Evolutionary conservation across 2,888 invertebrate genomes (phyloP).

Genomic region (Synanthedon myopaeformis): DNA sequence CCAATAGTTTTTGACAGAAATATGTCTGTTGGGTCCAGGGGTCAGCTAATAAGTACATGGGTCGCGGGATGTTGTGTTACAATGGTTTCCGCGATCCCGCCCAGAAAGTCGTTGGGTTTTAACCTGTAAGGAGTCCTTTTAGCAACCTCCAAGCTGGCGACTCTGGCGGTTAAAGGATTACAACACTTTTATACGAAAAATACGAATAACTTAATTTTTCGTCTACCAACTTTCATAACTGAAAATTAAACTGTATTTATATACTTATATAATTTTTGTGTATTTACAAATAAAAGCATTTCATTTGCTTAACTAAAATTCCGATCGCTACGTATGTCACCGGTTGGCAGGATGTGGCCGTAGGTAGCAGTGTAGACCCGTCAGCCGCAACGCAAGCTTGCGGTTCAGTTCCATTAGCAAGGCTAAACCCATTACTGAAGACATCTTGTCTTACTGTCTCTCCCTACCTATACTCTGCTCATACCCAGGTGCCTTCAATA

Average conservation of each 20-base stretch:
- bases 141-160: no score
- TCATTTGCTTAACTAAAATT: slow-evolving; percentile 15
- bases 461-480: neutral
- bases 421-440: slow-evolving; percentile 48
- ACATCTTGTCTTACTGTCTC: slow-evolving; percentile 9
- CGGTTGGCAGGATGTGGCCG: slow-evolving; percentile 27
- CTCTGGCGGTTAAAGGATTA: no score
- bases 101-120: no score
- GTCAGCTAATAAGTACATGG: no score
- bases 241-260: neutral
- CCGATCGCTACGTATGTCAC: slow-evolving; percentile 19
- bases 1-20: no score
- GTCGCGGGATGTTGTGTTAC: no score
- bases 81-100: no score
- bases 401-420: slow-evolving; percentile 55
- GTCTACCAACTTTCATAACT: neutral
- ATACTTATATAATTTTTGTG: no score
- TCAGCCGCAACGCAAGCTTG: slow-evolving; percentile 47
- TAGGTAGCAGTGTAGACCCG: slow-evolving; percentile 17
- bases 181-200: no score
- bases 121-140: no score
- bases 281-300: slow-evolving; percentile 1
- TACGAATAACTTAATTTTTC: no score
- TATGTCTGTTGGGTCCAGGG: no score
- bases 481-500: neutral